Conservation (phyloP, 1,140 invertebrate genomes). For the Mycetomoellerius zeteki region DNA sequence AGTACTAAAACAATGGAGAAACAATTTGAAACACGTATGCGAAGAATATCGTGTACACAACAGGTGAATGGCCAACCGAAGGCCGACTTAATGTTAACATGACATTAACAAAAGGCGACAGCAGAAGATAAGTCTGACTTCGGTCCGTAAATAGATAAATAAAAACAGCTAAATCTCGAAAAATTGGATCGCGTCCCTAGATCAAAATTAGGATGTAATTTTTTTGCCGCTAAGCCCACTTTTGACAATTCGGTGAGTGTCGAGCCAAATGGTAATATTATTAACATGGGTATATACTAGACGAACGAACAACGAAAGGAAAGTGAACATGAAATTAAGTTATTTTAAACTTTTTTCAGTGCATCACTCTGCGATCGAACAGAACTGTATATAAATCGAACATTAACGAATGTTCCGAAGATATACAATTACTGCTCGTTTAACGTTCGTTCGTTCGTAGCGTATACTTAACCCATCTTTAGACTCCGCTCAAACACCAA, state of each 20-base stretch:
- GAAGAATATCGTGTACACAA: slow-evolving; percentile 66
- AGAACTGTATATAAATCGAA: not conserved
- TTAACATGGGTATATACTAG: slow-evolving; percentile 12
- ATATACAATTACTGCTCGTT: slow-evolving; percentile 13
- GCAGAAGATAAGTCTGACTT: slow-evolving; percentile 77
- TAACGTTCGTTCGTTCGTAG: slow-evolving; percentile 16
- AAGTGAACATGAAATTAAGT: not conserved
- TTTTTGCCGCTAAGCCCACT: slow-evolving; percentile 22
- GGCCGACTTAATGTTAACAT: slow-evolving; percentile 72
- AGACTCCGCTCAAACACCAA: slow-evolving; percentile 56
- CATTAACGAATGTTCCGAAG: not conserved
- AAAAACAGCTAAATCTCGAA: slow-evolving; percentile 70
- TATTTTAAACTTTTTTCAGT: not conserved
- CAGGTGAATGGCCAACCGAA: slow-evolving; percentile 70
- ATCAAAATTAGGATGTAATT: slow-evolving; percentile 38
- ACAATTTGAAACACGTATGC: slow-evolving; percentile 65
- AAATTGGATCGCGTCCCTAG: slow-evolving; percentile 45
- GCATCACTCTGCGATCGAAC: not conserved
- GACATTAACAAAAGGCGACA: slow-evolving; percentile 63
- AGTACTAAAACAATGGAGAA: slow-evolving; percentile 67
- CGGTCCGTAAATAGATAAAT: slow-evolving; percentile 69
- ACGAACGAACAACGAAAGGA: slow-evolving; percentile 19
- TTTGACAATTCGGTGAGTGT: slow-evolving; percentile 37
- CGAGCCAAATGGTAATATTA: slow-evolving; percentile 19
- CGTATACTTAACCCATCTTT: slow-evolving; percentile 28